Conservation (phyloP, 2,888 invertebrate genomes). For the Chrysolina oricalcia region DNA sequence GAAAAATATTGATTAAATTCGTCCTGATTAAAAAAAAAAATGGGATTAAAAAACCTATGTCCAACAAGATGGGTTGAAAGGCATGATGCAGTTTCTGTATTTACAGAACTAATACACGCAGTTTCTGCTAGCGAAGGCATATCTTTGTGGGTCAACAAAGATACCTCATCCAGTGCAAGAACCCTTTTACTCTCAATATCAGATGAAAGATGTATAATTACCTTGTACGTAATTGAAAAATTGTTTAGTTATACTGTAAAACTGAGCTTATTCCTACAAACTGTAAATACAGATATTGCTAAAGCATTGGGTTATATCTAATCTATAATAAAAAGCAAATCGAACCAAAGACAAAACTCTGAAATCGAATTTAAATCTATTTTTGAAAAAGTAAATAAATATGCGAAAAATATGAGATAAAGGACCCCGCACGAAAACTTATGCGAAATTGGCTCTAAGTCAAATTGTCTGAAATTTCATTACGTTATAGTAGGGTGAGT, state of each 20-base stretch:
- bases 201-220: not conserved
- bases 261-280: not conserved
- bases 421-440: no score
- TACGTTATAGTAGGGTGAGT: no score
- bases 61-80: constrained; percentile 1
- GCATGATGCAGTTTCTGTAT: not conserved
- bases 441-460: no score
- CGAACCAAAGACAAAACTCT: not conserved
- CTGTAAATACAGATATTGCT: not conserved
- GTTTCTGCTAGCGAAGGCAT: not conserved
- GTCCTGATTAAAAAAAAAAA: no score
- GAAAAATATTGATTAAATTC: no score
- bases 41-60: not conserved
- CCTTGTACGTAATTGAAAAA: not conserved
- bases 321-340: not conserved
- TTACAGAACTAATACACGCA: no score
- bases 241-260: not conserved
- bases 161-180: no score
- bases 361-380: not conserved
- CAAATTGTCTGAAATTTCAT: no score
- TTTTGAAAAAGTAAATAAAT: not conserved
- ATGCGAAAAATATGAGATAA: constrained; percentile 1
- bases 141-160: no score
- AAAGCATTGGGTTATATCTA: not conserved
- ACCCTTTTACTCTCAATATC: not conserved